Conservation (phyloP, 2,797 vertebrate species). For the Chaetophractus vellerosus region DNA sequence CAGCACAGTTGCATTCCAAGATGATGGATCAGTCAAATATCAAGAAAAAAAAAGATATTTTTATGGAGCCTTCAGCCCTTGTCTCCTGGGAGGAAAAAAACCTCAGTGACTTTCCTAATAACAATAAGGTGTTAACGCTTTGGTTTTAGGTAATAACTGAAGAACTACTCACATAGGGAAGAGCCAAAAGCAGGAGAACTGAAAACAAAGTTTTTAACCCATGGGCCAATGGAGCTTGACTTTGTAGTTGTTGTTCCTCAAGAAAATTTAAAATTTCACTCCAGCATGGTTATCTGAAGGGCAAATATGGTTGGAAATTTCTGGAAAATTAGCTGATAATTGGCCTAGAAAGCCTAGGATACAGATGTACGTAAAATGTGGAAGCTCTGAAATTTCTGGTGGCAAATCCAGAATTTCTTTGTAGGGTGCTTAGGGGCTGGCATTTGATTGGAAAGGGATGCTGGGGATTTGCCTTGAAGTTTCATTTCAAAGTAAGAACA, state of each 20-base stretch:
- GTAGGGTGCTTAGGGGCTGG: no score
- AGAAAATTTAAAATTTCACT: background rate
- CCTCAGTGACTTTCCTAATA: background rate
- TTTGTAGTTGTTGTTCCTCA: no score
- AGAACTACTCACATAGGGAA: background rate
- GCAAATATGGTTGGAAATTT: background rate
- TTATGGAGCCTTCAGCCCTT: background rate
- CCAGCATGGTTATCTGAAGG: background rate
- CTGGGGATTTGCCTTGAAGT: background rate
- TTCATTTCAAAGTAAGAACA: background rate
- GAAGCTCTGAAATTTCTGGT: background rate
- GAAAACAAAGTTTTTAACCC: background rate
- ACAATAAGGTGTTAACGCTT: background rate
- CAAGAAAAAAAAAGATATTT: background rate
- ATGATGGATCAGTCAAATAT: background rate
- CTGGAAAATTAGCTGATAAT: background rate
- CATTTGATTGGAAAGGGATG: background rate
- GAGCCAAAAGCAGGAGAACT: background rate
- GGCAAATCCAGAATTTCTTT: background rate
- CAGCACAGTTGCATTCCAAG: background rate
- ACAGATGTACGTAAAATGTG: background rate
- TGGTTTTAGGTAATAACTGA: background rate
- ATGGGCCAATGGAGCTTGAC: background rate
- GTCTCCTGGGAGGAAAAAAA: background rate
- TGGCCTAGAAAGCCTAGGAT: background rate